Base-by-base conservation (phyloP, 2,888 invertebrate species). In the Platyscelio sp. region DNA sequence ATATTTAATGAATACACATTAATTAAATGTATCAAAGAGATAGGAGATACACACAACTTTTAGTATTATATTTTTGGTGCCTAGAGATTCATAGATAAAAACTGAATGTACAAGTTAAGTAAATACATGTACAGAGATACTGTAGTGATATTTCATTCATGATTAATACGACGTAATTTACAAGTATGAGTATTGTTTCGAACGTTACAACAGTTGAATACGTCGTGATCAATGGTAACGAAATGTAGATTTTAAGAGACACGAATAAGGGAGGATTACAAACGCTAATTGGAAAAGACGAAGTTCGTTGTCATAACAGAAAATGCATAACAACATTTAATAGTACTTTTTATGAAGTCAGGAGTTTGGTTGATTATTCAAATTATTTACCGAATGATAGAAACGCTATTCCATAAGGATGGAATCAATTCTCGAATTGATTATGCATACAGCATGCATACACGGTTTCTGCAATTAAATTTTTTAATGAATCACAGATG, bases 211-310 rank as follows among this genome's bases (percentile, higher is more conserved):
- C 63, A 58, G 68, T 65, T 83, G 83, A 77, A 83, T 83, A 74
- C 83, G 78, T 83, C 79, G 75, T 65, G 75, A 75, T 75, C 63
- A 56, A 71, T 65, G 63, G 75, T 90, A 91, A 90, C 91, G 91
- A 90, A 90, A 92, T 91, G 91, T 87, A 92, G 90, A 92, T 92
- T 92, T 89, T 87, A 90, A 89, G 88, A 89, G 77, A 91, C 87
- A 88, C 86, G 90, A 90, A 91, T 91, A 91, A 91, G 89, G 89
- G 88, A 88, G 90, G 90, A 90, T 92, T 92, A 92, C 63, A 54
- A 40, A 91, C 91, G 90, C 91, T 92, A 92, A 92, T 92, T 92
- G 91, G 91, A 89, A 88, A 89, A 90, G 87, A 86, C 70, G 82
- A 79, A 71, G 70, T 63, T 60, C 27, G 63, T 54, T 22, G 54